A percentile compares a stretch with the other conserved stretches of the same genome.
Evolutionary conservation across 2,113 vertebrate genomes (phyloP).

Genomic region (Oreochromis aureus): DNA sequence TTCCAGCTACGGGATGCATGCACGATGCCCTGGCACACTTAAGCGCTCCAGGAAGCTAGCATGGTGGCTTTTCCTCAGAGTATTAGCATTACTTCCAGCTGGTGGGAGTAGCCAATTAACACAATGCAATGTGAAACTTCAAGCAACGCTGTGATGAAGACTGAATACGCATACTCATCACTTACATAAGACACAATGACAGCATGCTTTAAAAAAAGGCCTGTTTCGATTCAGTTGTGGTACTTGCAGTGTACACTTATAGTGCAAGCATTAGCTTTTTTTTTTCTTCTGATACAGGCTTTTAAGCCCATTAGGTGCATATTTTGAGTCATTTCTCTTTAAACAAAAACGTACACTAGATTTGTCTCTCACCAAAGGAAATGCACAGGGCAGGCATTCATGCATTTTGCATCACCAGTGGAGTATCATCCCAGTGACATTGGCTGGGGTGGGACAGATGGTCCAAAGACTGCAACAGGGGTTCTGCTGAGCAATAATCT

Average conservation of each 20-base stretch:
- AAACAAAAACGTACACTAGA: conserved; percentile 18
- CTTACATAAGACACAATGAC: background rate
- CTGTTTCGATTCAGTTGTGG: background rate
- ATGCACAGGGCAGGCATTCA: background rate
- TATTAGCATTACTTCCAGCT: conserved; percentile 66
- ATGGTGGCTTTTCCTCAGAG: conserved; percentile 56
- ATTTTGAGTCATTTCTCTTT: conserved; percentile 7
- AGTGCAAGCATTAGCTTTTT: background rate
- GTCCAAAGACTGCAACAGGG: conserved; percentile 38
- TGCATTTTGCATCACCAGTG: conserved; percentile 29
- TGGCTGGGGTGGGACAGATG: conserved; percentile 55
- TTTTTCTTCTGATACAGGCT: background rate
- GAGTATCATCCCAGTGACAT: conserved; percentile 31
- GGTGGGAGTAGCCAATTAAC: conserved; percentile 57
- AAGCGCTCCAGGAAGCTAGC: conserved; percentile 48
- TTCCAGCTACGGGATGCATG: conserved; percentile 66
- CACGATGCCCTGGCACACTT: conserved; percentile 61
- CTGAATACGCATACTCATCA: background rate
- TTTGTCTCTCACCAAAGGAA: background rate
- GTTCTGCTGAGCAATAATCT: conserved; percentile 49
- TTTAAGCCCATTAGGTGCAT: background rate
- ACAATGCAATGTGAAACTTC: conserved; percentile 32
- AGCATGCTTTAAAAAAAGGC: background rate
- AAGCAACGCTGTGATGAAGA: background rate
- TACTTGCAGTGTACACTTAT: background rate